These are phyloP conservation scores for Margarornis squamiger DNA, from an alignment of 2,797 vertebrate genomes.

Conservation along the genomic window DNA sequence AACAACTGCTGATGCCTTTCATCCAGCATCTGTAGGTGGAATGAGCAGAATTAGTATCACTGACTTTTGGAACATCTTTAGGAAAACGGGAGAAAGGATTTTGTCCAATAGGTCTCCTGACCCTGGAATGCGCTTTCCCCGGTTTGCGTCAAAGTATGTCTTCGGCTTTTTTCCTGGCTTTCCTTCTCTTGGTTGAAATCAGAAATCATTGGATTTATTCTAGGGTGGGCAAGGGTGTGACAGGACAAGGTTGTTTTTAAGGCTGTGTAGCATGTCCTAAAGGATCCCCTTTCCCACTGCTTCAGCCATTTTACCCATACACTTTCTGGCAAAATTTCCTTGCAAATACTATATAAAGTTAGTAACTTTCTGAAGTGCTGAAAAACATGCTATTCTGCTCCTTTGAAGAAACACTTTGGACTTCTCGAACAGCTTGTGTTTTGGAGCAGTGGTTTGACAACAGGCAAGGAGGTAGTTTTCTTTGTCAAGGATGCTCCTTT, in stretches of 20 bases:
- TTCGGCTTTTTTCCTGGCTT: conserved; percentile 1
- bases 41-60: background rate
- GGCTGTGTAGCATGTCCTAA: background rate
- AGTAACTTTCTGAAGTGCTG: background rate
- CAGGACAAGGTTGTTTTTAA: background rate
- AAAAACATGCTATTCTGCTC: background rate
- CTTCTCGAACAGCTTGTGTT: conserved; percentile 3
- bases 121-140: background rate
- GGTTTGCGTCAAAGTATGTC: background rate
- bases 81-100: background rate
- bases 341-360: background rate
- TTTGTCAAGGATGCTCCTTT: conserved; percentile 20
- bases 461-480: background rate
- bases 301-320: background rate
- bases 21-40: background rate
- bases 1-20: background rate
- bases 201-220: conserved; percentile 30
- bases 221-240: background rate
- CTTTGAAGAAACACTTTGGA: conserved; percentile 10
- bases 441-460: background rate
- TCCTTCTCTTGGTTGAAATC: conserved; percentile 36
- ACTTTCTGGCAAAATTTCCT: background rate
- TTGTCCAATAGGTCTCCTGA: background rate
- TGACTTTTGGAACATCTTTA: background rate
- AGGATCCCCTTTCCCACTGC: background rate